phyloP scores from a whole-genome alignment of 2,113 vertebrate genomes.

The Empidonax alnorum region DNA sequence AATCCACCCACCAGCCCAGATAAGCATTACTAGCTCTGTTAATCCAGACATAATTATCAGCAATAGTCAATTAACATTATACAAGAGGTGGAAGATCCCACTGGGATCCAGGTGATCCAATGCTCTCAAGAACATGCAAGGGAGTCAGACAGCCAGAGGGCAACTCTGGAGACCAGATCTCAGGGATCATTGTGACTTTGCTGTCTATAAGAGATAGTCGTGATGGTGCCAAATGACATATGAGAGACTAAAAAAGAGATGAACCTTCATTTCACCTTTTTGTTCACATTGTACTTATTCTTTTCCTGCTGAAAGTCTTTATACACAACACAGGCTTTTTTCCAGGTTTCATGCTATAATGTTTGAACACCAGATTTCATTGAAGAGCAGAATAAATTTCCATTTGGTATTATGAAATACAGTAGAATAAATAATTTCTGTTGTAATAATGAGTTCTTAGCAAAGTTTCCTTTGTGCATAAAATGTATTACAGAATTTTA shows the following conservation, averaged over 20 bases:
- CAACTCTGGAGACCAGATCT: not conserved
- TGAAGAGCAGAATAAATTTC: conserved; percentile 16
- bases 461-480: conserved; percentile 60
- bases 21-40: not conserved
- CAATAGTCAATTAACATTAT: not conserved
- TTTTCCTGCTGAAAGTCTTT: not conserved
- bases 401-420: conserved; percentile 13
- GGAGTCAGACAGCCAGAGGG: not conserved
- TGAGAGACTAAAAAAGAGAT: not conserved
- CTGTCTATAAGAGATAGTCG: rapidly evolving
- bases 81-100: not conserved
- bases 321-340: not conserved
- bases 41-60: not conserved
- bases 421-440: conserved; percentile 43
- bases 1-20: not conserved
- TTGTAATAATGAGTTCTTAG: conserved; percentile 53
- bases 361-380: conserved; percentile 4
- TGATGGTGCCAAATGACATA: not conserved
- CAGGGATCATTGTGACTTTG: not conserved
- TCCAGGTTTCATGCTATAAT: not conserved
- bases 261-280: not conserved
- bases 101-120: not conserved
- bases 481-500: conserved; percentile 67
- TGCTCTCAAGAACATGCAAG: not conserved
- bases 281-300: not conserved